Percentiles rank a stretch among this genome's conserved stretches.
These are phyloP conservation scores for Steromphala cineraria DNA, from an alignment of 2,888 invertebrate genomes.

Conservation along the genomic window DNA sequence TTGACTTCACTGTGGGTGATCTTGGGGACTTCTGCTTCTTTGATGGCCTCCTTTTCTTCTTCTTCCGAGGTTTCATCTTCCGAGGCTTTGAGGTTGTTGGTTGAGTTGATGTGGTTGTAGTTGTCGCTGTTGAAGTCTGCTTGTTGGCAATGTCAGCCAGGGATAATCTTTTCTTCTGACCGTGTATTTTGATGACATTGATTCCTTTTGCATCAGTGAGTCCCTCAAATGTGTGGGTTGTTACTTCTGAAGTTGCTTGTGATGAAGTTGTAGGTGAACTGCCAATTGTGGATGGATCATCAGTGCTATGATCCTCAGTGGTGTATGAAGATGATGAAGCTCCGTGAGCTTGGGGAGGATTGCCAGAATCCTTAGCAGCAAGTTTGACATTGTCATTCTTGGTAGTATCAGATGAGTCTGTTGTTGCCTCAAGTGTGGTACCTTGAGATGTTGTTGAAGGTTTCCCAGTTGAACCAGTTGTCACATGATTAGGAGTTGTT, in stretches of 20 bases:
- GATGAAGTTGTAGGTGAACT: background rate
- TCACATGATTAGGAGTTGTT: background rate
- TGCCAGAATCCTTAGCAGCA: background rate
- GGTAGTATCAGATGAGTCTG: background rate
- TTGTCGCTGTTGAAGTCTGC: background rate
- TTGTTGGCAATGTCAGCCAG: background rate
- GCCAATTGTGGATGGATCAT: background rate
- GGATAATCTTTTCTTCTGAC: background rate
- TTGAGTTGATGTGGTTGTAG: background rate
- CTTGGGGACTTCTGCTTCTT: background rate
- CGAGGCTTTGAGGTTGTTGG: background rate
- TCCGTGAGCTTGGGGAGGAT: background rate
- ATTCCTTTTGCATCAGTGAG: background rate
- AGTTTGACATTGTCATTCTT: too few species aligned
- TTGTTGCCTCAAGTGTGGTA: background rate
- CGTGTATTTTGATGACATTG: background rate
- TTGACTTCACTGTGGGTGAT: background rate
- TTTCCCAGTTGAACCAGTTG: background rate
- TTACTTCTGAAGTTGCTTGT: constrained; percentile 12
- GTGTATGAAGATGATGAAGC: constrained; percentile 18
- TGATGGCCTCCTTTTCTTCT: background rate
- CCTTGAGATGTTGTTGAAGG: background rate
- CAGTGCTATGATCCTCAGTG: background rate
- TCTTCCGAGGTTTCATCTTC: background rate
- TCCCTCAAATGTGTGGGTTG: constrained; percentile 1